Evolutionary conservation across 2,113 vertebrate species (phyloP).

Genomic region (Bubalus kerabau): DNA sequence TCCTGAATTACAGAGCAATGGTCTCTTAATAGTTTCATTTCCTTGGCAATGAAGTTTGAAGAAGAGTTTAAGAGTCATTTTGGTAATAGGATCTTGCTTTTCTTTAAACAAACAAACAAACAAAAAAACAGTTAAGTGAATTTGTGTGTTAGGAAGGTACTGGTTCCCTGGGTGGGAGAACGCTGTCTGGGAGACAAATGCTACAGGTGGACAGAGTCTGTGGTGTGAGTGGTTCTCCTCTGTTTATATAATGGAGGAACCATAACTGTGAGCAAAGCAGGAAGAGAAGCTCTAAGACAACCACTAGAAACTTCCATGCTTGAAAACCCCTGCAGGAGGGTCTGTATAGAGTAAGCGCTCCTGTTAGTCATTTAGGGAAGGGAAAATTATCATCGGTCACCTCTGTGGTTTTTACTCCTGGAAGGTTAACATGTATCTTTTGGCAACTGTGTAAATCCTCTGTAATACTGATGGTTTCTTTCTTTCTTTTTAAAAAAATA

Average conservation of each 20-base stretch:
- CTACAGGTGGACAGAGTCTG: not conserved
- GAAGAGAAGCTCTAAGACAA: not conserved
- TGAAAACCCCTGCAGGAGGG: not conserved
- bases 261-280: not conserved
- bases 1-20: slow-evolving; percentile 71
- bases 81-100: slow-evolving; percentile 52
- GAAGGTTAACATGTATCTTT: not conserved
- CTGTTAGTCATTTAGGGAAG: not conserved
- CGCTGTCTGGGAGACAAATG: not conserved
- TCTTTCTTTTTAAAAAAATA: not conserved
- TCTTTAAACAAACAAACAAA: not conserved
- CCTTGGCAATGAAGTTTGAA: slow-evolving; percentile 63
- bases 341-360: not conserved
- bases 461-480: not conserved
- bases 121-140: not conserved
- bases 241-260: slow-evolving; percentile 19
- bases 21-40: slow-evolving; percentile 74
- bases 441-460: not conserved
- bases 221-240: not conserved
- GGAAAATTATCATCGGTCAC: not conserved
- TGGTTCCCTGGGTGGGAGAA: not conserved
- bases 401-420: not conserved
- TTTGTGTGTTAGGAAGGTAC: slow-evolving; percentile 6
- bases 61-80: slow-evolving; percentile 49
- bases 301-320: not conserved